Conservation (phyloP, 2,113 vertebrate species). For the Pelvicachromis taeniatus region DNA sequence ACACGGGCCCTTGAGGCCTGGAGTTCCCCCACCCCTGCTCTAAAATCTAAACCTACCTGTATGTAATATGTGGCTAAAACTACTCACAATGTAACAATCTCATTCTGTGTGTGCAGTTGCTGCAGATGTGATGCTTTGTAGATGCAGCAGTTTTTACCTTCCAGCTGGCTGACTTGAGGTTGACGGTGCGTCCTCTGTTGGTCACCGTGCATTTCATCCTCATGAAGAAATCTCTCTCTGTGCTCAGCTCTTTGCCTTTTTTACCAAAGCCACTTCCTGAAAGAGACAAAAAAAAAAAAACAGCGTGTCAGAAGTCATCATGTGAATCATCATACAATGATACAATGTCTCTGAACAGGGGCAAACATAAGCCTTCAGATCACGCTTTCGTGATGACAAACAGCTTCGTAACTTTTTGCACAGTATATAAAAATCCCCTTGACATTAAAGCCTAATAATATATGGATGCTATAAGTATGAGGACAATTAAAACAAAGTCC, state of each 20-base stretch:
- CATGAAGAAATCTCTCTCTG: slow-evolving; percentile 97
- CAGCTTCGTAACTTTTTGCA: not conserved
- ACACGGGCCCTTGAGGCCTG: accelerated
- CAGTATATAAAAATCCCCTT: not conserved
- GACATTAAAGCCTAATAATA: not conserved
- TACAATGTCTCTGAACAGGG: not conserved
- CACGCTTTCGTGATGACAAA: not conserved
- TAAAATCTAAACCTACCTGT: not conserved
- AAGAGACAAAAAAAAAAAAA: not conserved
- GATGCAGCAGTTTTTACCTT: slow-evolving; percentile 75
- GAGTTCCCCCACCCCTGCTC: not conserved
- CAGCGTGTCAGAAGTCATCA: not conserved
- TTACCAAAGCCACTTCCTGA: slow-evolving; percentile 79
- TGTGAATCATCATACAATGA: not conserved
- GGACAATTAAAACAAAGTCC: not conserved
- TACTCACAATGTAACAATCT: not conserved
- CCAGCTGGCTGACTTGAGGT: slow-evolving; percentile 98
- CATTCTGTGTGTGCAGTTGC: too few species aligned
- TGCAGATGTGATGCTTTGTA: not conserved
- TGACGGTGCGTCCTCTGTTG: slow-evolving; percentile 94
- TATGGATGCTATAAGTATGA: not conserved
- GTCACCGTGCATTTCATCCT: slow-evolving; percentile 99
- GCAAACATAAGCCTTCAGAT: not conserved
- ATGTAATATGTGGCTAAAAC: accelerated
- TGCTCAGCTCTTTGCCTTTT: slow-evolving; percentile 86